Conservation (phyloP, 1,140 invertebrate genomes). For the Dufourea novaeangliae region DNA sequence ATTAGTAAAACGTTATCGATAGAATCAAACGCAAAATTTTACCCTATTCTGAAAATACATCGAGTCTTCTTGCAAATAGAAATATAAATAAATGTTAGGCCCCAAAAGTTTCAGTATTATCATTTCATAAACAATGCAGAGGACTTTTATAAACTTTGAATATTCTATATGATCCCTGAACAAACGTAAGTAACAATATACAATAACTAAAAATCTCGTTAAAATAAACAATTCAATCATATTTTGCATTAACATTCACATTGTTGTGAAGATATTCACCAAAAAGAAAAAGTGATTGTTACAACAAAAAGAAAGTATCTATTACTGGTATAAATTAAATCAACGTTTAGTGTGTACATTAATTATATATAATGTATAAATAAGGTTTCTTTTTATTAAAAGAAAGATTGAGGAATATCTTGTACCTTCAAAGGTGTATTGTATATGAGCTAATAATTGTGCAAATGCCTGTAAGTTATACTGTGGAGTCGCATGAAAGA, state of each 20-base stretch:
- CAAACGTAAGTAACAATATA: not conserved
- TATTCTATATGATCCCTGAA: conserved; percentile 1
- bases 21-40: not conserved
- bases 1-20: too few relatives aligned
- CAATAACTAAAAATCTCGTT: not conserved
- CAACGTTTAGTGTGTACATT: conserved; percentile 30
- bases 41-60: not conserved
- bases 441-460: conserved; percentile 17
- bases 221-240: conserved; percentile 3
- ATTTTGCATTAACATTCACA: conserved; percentile 29
- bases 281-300: not conserved
- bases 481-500: not conserved
- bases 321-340: conserved; percentile 34
- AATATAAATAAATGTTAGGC: not conserved
- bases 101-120: conserved; percentile 19
- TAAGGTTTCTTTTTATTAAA: not conserved
- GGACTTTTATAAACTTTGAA: conserved; percentile 31
- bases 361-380: conserved; percentile 26
- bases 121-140: not conserved
- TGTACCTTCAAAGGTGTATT: not conserved
- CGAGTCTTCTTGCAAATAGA: not conserved
- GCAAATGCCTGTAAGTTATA: conserved; percentile 27
- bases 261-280: not conserved
- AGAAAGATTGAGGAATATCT: not conserved
- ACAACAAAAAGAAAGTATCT: conserved; percentile 44